Percentiles rank a stretch among this genome's conserved stretches.
Conservation (phyloP, 2,888 invertebrate genomes). For the Koerneria pararmatus region DNA sequence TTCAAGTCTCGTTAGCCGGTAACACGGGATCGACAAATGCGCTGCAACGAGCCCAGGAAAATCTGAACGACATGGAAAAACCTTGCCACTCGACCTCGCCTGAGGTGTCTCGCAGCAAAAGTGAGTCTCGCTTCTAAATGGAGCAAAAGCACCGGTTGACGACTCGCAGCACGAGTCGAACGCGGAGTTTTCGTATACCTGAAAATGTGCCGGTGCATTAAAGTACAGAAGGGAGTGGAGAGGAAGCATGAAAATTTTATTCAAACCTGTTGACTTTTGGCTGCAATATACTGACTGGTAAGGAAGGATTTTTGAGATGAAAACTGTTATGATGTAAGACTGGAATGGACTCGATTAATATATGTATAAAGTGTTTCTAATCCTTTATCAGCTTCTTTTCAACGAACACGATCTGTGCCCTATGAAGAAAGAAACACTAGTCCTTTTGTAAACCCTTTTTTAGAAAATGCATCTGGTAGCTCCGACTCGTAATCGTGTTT, state of each 20-base stretch:
- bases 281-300: not conserved
- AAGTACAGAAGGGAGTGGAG: not conserved
- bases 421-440: too few relatives aligned
- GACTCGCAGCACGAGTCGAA: slow-evolving; percentile 37
- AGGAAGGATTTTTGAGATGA: not conserved
- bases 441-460: too few relatives aligned
- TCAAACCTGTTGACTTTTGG: too few relatives aligned
- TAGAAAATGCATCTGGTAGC: too few relatives aligned
- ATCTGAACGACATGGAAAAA: not conserved
- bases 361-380: too few relatives aligned
- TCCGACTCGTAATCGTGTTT: too few relatives aligned
- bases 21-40: too few relatives aligned
- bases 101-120: slow-evolving; percentile 54
- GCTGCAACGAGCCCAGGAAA: not conserved
- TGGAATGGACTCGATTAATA: too few relatives aligned
- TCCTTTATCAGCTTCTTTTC: too few relatives aligned
- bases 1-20: too few relatives aligned
- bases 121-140: slow-evolving; percentile 41
- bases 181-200: slow-evolving; percentile 30
- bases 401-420: too few relatives aligned
- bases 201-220: slow-evolving; percentile 5
- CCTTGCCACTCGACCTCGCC: slow-evolving; percentile 18
- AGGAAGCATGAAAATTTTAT: too few relatives aligned
- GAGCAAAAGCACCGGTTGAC: slow-evolving; percentile 25
- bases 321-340: not conserved